These are phyloP conservation scores for Drosophila tropicalis DNA, from an alignment of 1,140 invertebrate genomes.

Conservation along the genomic window DNA sequence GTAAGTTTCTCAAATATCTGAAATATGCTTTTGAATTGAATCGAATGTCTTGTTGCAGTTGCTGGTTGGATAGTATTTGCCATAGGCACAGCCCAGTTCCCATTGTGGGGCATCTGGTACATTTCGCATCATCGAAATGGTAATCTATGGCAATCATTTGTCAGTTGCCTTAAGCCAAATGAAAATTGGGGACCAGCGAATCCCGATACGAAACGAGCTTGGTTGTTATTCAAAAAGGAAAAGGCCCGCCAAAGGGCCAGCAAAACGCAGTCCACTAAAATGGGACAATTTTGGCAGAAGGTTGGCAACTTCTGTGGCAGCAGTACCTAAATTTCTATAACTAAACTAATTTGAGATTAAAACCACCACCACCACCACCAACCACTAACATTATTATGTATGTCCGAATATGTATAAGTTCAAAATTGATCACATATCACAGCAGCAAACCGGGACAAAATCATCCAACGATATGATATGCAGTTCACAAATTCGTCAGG, in stretches of 20 bases:
- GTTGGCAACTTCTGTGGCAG: constrained; percentile 60
- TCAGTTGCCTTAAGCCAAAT: constrained; percentile 83
- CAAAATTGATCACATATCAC: not conserved
- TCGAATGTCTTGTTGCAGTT: constrained; percentile 32
- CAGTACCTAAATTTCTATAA: constrained; percentile 24
- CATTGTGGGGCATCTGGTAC: constrained; percentile 83
- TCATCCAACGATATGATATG: too few species aligned
- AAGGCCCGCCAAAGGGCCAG: constrained; percentile 45
- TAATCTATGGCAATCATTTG: constrained; percentile 84
- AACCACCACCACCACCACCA: constrained; percentile 22
- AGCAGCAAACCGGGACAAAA: too few species aligned
- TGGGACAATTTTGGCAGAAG: constrained; percentile 71
- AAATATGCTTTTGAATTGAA: not conserved
- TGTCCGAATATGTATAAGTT: not conserved
- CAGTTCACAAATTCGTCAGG: too few species aligned
- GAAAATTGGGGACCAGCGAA: constrained; percentile 86
- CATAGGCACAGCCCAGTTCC: constrained; percentile 84
- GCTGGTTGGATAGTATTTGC: constrained; percentile 84
- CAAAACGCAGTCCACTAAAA: constrained; percentile 44
- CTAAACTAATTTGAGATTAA: constrained; percentile 40
- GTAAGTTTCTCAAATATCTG: constrained; percentile 38
- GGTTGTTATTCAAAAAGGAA: constrained; percentile 85
- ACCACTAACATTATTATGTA: constrained; percentile 26
- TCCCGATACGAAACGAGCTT: constrained; percentile 83
- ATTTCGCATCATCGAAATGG: constrained; percentile 41